phyloP scores from a whole-genome alignment of 2,888 invertebrate species.

The Pteria penguin region DNA sequence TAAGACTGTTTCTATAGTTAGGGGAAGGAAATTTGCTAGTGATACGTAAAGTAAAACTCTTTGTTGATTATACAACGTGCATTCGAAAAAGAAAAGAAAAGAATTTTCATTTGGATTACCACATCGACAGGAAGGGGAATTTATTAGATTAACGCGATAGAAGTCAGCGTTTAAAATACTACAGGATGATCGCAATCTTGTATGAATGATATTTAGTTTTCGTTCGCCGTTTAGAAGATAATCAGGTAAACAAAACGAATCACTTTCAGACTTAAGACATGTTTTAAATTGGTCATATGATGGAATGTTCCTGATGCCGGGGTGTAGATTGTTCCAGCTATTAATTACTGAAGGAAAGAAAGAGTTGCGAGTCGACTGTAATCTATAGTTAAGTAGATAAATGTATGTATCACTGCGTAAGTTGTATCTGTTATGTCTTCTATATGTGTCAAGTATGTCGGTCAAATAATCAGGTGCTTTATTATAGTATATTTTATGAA shows the following conservation, averaged over 20 bases:
- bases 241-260: neutral
- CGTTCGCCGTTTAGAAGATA: neutral
- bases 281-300: neutral
- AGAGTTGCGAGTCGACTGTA: neutral
- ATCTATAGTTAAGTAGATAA: neutral
- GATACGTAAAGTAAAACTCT: neutral
- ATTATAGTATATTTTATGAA: neutral
- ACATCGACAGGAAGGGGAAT: neutral
- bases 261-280: neutral
- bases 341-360: neutral
- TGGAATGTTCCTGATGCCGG: neutral
- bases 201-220: neutral
- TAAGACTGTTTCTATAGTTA: neutral
- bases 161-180: neutral
- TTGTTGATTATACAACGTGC: neutral
- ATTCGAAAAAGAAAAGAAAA: neutral
- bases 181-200: neutral
- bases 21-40: neutral
- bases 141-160: neutral
- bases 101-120: neutral
- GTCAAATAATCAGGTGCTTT: neutral
- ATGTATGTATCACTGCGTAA: neutral
- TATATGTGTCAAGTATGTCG: neutral
- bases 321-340: neutral
- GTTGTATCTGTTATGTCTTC: neutral